A percentile compares a stretch with the other conserved stretches of the same genome.
phyloP scores from a whole-genome alignment of 2,888 invertebrate genomes.

The Drosophila nr. perissopoda region DNA sequence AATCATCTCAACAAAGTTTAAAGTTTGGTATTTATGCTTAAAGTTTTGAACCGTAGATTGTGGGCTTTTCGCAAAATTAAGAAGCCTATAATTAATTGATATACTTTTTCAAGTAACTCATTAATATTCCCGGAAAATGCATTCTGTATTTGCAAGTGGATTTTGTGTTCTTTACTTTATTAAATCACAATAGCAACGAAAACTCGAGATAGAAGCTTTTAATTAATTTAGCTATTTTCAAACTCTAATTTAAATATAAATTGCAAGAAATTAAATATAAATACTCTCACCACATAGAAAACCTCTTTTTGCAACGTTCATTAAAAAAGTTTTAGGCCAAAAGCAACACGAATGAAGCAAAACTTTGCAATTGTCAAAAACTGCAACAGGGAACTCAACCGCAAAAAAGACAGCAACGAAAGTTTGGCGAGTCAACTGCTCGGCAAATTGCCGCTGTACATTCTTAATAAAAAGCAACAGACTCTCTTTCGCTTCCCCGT shows the following conservation, averaged over 20 bases:
- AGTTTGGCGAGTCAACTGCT: constrained; percentile 50
- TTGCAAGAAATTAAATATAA: constrained; percentile 17
- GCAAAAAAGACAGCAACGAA: constrained; percentile 45
- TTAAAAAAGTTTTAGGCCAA: constrained; percentile 73
- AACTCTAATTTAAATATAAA: constrained; percentile 26
- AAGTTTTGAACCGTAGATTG: constrained; percentile 27
- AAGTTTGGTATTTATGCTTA: constrained; percentile 8
- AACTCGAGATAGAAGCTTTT: background rate
- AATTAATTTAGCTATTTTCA: background rate
- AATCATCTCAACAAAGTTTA: constrained; percentile 7
- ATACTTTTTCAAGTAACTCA: background rate
- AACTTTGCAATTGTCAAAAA: constrained; percentile 77
- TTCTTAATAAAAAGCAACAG: constrained; percentile 50
- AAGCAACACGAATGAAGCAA: constrained; percentile 68
- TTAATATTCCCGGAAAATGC: background rate
- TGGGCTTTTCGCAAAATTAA: background rate
- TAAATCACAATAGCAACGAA: background rate
- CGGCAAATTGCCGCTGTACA: constrained; percentile 44
- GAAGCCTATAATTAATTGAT: background rate
- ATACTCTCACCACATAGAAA: constrained; percentile 18
- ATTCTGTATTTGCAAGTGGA: background rate
- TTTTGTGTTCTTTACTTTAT: background rate
- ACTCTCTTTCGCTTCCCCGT: background rate
- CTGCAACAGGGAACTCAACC: constrained; percentile 73
- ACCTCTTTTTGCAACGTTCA: constrained; percentile 47